A percentile compares a stretch with the other conserved stretches of the same genome.
phyloP scores from a whole-genome alignment of 2,113 vertebrate genomes.

The Haplotaxodon microlepis region DNA sequence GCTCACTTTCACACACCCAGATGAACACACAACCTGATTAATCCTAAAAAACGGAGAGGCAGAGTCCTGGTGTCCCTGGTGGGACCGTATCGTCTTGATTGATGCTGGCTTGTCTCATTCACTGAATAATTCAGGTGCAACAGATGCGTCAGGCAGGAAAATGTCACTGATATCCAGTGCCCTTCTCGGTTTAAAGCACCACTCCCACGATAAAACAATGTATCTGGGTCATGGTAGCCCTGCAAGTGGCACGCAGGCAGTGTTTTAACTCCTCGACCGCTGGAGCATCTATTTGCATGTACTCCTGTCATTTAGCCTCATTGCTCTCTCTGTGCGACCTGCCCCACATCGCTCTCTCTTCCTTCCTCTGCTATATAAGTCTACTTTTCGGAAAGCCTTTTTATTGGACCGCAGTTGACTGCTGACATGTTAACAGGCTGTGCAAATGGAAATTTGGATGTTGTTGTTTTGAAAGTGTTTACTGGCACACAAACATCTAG shows the following conservation, averaged over 20 bases:
- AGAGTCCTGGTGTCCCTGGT: slow-evolving; percentile 1
- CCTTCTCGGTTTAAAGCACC: slow-evolving; percentile 38
- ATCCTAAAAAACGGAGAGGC: slow-evolving; percentile 5
- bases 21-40: slow-evolving; percentile 1
- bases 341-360: neutral
- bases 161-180: slow-evolving; percentile 59
- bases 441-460: slow-evolving; percentile 8
- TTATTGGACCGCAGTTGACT: slow-evolving; percentile 6
- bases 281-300: slow-evolving; percentile 45
- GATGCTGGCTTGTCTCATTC: slow-evolving; percentile 48
- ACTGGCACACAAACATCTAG: slow-evolving; percentile 30
- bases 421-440: neutral
- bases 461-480: neutral
- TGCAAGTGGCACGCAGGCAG: slow-evolving; percentile 36
- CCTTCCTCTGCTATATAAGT: slow-evolving; percentile 22
- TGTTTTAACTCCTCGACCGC: slow-evolving; percentile 37
- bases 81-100: slow-evolving; percentile 37
- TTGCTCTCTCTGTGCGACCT: neutral
- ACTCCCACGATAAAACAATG: slow-evolving; percentile 42
- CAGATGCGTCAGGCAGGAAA: slow-evolving; percentile 56
- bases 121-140: slow-evolving; percentile 68
- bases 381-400: slow-evolving; percentile 36
- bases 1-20: neutral
- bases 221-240: slow-evolving; percentile 63
- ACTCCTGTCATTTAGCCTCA: slow-evolving; percentile 25